A percentile compares a stretch with the other conserved stretches of the same genome.
These are phyloP conservation scores for Chlamydotis undulata DNA, from an alignment of 2,113 vertebrate genomes.

Conservation along the genomic window DNA sequence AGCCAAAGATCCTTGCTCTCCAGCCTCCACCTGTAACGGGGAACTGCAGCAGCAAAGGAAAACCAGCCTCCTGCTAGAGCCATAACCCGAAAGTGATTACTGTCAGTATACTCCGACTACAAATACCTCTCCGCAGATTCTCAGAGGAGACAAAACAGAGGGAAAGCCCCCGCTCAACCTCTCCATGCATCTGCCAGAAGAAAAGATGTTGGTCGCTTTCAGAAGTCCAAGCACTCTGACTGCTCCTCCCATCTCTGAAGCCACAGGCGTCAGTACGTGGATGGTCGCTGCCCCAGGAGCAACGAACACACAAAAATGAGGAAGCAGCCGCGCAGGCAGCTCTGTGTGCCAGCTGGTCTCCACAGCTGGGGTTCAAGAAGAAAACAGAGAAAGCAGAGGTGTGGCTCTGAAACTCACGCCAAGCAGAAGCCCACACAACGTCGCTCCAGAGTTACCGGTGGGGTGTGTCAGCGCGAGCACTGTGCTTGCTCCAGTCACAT, in stretches of 20 bases:
- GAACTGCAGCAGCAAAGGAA: background rate
- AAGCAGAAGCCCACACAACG: background rate
- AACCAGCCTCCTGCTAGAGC: background rate
- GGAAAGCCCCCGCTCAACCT: background rate
- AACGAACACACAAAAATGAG: rapidly evolving
- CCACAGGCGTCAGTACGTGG: rapidly evolving
- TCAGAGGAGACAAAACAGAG: background rate
- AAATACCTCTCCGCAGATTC: background rate
- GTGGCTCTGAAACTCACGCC: background rate
- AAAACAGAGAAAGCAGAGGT: background rate
- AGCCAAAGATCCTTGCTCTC: background rate
- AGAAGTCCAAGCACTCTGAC: background rate
- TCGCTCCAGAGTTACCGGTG: background rate
- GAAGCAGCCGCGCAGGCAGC: background rate
- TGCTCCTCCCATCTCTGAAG: background rate
- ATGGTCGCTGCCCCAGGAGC: rapidly evolving
- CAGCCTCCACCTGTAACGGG: background rate
- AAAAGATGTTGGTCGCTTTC: background rate
- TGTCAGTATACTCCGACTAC: background rate
- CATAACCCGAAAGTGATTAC: background rate
- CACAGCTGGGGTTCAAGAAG: background rate
- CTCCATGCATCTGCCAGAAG: background rate
- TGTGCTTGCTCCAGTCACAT: rapidly evolving
- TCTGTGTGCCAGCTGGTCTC: no score
- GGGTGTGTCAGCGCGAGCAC: rapidly evolving